Base-by-base conservation (phyloP, 2,113 vertebrate genomes). In the Orcinus orca region DNA sequence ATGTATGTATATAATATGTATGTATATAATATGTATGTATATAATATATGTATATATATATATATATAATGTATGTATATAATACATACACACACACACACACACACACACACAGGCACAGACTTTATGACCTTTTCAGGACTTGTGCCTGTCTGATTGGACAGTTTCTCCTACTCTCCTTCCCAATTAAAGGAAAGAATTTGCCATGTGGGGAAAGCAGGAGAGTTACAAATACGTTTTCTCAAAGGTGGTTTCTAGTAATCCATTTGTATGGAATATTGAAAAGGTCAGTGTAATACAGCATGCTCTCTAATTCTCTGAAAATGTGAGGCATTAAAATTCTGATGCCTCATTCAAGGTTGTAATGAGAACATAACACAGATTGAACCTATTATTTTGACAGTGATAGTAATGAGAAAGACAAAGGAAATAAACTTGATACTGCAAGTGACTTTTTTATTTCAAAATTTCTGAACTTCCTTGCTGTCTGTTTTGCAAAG, bases 221-320 rank as follows among this genome's bases (percentile, higher is more conserved):
- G n/a, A 21, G 26, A 53, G 14, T 8, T 36, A 86, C 96, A 97
- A 98, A 97, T 73, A 97, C 38, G 3, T 62, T 93, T 63, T 91
- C 91, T 94, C 63, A 93, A 90, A 97, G 90, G 50, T 67, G 65
- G 25, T 77, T 93, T 96, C 82, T 88, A 97, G 58, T 63, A 95
- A 94, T 94, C 33, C 7, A 0, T 95, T 96, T 97, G 70, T 87
- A 62, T 90, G 84, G 97, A 98, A 97, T 98, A 98, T 25, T 98
- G 97, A 98, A 99, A 99, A 98, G 98, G 97, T 99, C 97, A 98
- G 36, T 53, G 77, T 91, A 90, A 94, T 97, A 83, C 70, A 93
- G 29, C 55, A 62, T 41, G 68, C 91, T 80, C 68, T 88, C 73
- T 97, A 98, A 97, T 98, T 98, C 88, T 98, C 97, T 98, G 83